Base-by-base conservation (phyloP, 2,113 vertebrate genomes). In the Antennarius striatus region DNA sequence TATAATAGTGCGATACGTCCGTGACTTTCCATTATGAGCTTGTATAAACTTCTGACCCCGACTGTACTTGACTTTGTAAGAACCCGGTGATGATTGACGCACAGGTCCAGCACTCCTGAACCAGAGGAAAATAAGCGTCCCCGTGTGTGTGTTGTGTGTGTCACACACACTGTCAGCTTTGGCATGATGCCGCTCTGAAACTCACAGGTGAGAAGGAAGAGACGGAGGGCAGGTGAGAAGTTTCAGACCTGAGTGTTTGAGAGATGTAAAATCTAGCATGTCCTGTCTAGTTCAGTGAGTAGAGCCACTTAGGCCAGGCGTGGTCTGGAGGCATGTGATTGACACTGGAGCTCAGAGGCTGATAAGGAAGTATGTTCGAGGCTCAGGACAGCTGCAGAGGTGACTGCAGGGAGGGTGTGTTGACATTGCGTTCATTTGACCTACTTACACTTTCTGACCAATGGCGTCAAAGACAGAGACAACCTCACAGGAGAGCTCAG, bases 201-300 rank as follows among this genome's bases (percentile, higher is more conserved):
- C 42, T 55, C 43, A 14, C 29, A 5, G 48, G 53, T 47, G 61
- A 63, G 43, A 42, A 58, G 55, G 62, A 75, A 45, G 61, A 63
- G 71, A 63, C 50, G 2, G 57, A 49, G 57, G 43, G 57, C 47
- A 14, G 69, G 68, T 9, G 17, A 46, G 15, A 52, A 68, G 57
- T 70, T 48, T 72, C 28, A 39, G 55, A 51, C 54, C 45, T 8
- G 42, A 39, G 36, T 75, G 56, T 86, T 68, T 61, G 68, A 73
- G 77, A 77, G 81, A 73, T 10, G 5, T 56, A 68, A 86, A 79
- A 85, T 87, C 14, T 82, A 80, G 46, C 88, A 77, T 67, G 66
- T 82, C 84, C 83, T 73, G 10, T 77, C 78, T 16, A 87, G 74
- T 43, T 82, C 49, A 61, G 61, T 43, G 32, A 64, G 65, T 50